phyloP scores from a whole-genome alignment of 92 coral and sea anemone species.

The Epizoanthus rinbou region DNA sequence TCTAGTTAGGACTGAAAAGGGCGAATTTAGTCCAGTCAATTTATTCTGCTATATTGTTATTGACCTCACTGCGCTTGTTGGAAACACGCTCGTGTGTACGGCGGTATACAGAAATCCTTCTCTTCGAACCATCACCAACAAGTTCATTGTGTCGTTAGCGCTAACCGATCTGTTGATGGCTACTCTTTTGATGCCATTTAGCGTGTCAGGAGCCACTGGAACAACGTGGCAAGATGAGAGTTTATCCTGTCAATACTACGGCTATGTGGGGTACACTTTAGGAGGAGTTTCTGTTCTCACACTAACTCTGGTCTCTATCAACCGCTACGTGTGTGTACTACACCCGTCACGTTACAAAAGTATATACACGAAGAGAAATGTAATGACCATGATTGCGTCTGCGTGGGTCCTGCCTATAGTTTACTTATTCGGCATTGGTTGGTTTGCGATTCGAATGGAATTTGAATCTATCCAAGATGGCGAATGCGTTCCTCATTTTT shows the following conservation, averaged over 20 bases:
- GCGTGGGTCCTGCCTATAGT: conserved; percentile 2
- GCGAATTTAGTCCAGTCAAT: neutral
- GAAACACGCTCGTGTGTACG: conserved; percentile 2
- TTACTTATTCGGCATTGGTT: conserved; percentile 6
- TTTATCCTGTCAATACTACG: conserved; percentile 26
- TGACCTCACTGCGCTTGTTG: neutral
- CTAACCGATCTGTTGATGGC: conserved; percentile 23
- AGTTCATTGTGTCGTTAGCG: conserved; percentile 7
- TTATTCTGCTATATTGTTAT: neutral
- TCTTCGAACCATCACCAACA: conserved; percentile 22
- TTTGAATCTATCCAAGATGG: neutral
- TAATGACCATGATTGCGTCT: neutral
- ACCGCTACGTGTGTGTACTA: conserved; percentile 19
- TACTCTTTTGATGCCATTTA: conserved; percentile 8
- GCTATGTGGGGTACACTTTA: conserved; percentile 14
- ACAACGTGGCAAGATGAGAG: conserved; percentile 3
- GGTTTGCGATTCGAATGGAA: conserved; percentile 12
- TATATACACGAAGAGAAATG: conserved; percentile 1
- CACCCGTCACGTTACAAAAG: conserved; percentile 11
- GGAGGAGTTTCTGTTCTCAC: conserved; percentile 15
- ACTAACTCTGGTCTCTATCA: neutral
- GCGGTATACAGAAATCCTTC: conserved; percentile 6
- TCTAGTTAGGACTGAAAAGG: neutral
- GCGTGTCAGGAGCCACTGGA: neutral
- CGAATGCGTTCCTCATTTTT: neutral